Percentiles rank a stretch among this genome's conserved stretches.
Conservation (phyloP, 2,113 vertebrate genomes). For the Apteryx mantelli region DNA sequence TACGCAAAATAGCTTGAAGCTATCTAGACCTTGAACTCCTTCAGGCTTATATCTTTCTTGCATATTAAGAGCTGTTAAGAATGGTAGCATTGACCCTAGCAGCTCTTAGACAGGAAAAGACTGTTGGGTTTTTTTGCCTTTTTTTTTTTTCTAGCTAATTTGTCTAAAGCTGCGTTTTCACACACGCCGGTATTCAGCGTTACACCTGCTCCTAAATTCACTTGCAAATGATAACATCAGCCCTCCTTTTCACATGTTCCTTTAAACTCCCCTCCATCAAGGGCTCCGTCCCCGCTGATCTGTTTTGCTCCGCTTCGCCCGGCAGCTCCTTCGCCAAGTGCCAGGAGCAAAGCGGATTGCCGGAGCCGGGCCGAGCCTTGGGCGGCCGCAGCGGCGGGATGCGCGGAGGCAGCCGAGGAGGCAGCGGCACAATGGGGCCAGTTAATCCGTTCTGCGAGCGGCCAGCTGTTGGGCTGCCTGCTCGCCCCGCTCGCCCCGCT, state of each 20-base stretch:
- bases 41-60: background rate
- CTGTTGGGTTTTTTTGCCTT: too few relatives aligned
- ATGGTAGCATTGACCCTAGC: background rate
- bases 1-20: background rate
- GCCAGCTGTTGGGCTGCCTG: constrained; percentile 17
- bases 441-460: constrained; percentile 5
- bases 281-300: background rate
- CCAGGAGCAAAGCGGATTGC: background rate
- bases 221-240: background rate
- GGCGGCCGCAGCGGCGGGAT: background rate
- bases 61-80: background rate
- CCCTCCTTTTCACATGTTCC: background rate
- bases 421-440: constrained; percentile 24
- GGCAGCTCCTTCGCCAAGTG: background rate
- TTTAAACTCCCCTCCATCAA: background rate
- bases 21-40: background rate
- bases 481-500: background rate
- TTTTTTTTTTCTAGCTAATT: background rate
- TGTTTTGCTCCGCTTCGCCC: background rate
- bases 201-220: background rate
- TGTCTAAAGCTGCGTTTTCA: background rate
- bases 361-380: background rate
- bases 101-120: background rate
- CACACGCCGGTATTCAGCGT: background rate
- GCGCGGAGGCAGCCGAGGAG: background rate